phyloP scores from a whole-genome alignment of 2,888 invertebrate genomes.

The Meiosimyza decipiens region DNA sequence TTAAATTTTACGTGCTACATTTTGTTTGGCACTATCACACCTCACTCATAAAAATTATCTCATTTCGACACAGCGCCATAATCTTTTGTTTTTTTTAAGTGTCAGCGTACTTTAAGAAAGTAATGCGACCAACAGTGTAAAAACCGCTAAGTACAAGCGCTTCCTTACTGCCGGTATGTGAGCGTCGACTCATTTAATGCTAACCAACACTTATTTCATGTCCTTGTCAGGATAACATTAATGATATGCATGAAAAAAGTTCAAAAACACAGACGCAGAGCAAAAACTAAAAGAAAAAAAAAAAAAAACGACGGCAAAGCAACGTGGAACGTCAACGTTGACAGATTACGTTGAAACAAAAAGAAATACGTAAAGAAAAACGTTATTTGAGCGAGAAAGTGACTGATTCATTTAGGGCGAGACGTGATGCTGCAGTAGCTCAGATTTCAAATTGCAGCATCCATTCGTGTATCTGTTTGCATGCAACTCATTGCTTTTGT shows the following conservation, averaged over 20 bases:
- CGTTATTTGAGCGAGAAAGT: slow-evolving; percentile 11
- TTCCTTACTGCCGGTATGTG: no score
- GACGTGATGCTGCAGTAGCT: slow-evolving; percentile 13
- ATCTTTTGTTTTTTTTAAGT: no score
- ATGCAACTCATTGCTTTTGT: slow-evolving; percentile 3
- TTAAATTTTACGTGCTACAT: no score
- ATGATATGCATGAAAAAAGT: slow-evolving; percentile 27
- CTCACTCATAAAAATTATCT: no score
- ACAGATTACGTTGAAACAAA: slow-evolving; percentile 22
- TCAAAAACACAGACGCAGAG: neutral
- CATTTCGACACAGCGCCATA: no score
- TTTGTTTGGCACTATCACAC: no score
- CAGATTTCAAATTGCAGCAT: slow-evolving; percentile 21
- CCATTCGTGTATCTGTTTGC: no score
- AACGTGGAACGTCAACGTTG: slow-evolving; percentile 24
- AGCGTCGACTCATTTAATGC: no score
- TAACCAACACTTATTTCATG: slow-evolving; percentile 23
- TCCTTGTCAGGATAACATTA: slow-evolving; percentile 37
- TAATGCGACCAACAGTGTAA: no score
- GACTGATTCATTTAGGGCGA: slow-evolving; percentile 34
- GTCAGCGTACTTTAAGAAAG: no score
- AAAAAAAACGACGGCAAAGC: slow-evolving; percentile 11
- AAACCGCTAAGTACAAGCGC: no score
- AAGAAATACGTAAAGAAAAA: slow-evolving; percentile 14
- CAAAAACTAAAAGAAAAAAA: no score